phyloP scores from a whole-genome alignment of 2,888 invertebrate species.

The Ormyrus nitidulus region DNA sequence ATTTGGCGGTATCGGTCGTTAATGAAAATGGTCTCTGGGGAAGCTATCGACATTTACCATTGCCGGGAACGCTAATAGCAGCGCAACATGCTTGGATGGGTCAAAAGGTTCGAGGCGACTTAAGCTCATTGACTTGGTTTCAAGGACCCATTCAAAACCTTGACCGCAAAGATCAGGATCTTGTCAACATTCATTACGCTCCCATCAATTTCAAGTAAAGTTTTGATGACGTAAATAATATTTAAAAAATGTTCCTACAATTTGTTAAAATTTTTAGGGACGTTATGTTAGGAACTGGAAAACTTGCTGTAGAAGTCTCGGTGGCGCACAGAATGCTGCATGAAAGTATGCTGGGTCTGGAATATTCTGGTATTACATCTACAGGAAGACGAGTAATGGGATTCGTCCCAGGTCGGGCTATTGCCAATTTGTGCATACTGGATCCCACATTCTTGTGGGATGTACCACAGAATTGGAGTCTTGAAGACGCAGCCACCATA shows the following conservation, averaged over 20 bases:
- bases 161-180: slow-evolving; percentile 55
- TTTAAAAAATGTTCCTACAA: too few species aligned
- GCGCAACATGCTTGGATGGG: slow-evolving; percentile 86
- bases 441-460: slow-evolving; percentile 77
- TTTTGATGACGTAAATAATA: neutral
- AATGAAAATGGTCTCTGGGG: slow-evolving; percentile 81
- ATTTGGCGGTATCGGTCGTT: slow-evolving; percentile 87
- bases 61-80: slow-evolving; percentile 76
- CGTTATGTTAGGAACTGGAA: slow-evolving; percentile 94
- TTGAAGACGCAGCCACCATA: slow-evolving; percentile 82
- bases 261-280: slow-evolving; percentile 79
- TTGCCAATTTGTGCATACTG: slow-evolving; percentile 77
- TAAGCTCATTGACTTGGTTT: slow-evolving; percentile 89
- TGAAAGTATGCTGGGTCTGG: slow-evolving; percentile 63
- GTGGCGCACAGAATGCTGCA: slow-evolving; percentile 65
- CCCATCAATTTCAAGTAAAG: slow-evolving; percentile 86
- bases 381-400: slow-evolving; percentile 76
- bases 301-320: slow-evolving; percentile 85
- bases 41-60: slow-evolving; percentile 85
- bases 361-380: slow-evolving; percentile 80
- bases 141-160: slow-evolving; percentile 79
- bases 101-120: slow-evolving; percentile 88
- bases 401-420: slow-evolving; percentile 68
- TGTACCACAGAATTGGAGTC: slow-evolving; percentile 79
- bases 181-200: slow-evolving; percentile 82